Percentiles rank a stretch among this genome's conserved stretches.
Conservation (phyloP, 1,140 invertebrate species). For the Cephus cinctus region DNA sequence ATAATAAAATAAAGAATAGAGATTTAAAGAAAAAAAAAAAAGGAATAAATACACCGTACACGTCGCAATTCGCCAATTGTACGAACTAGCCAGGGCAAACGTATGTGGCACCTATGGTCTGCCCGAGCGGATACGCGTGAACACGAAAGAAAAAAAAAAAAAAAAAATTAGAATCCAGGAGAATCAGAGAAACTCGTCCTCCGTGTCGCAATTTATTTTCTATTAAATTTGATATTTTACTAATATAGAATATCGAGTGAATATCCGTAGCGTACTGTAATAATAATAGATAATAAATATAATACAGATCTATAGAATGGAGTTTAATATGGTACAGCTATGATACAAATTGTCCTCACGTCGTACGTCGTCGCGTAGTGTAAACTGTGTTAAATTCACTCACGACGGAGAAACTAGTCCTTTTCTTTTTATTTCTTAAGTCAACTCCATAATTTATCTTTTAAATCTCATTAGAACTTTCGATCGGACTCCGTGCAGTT, state of each 20-base stretch:
- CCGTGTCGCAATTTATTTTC: constrained; percentile 44
- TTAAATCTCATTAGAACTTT: not conserved
- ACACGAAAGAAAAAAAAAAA: constrained; percentile 7
- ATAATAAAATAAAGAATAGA: no score
- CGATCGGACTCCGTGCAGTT: constrained; percentile 23
- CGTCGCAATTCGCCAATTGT: no score
- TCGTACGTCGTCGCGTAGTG: no score
- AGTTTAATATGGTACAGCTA: constrained; percentile 55
- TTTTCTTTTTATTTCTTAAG: constrained; percentile 17
- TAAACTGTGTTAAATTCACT: no score
- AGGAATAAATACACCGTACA: no score
- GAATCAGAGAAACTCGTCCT: constrained; percentile 22
- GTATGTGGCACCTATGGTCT: no score
- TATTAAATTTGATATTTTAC: constrained; percentile 55
- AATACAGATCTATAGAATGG: constrained; percentile 56
- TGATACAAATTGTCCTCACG: constrained; percentile 45
- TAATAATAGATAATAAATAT: constrained; percentile 56
- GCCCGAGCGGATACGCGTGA: no score
- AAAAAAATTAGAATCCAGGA: constrained; percentile 31
- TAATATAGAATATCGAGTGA: constrained; percentile 54
- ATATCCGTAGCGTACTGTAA: constrained; percentile 52
- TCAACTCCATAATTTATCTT: not conserved
- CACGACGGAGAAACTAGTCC: no score
- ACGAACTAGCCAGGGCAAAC: no score
- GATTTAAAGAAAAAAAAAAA: no score